Base-by-base conservation (phyloP, 1,140 invertebrate species). In the Drosophila triauraria region DNA sequence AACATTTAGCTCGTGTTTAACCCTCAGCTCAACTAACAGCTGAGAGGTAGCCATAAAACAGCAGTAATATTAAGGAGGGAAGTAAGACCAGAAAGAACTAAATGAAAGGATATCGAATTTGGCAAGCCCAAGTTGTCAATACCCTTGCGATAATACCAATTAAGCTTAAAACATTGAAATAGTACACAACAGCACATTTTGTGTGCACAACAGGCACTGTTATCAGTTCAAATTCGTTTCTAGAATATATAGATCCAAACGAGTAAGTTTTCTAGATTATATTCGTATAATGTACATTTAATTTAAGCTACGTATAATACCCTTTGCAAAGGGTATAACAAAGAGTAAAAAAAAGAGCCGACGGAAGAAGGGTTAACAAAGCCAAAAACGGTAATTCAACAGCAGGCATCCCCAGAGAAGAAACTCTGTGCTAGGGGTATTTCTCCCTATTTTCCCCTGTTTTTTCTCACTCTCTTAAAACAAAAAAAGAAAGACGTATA, bases 1-100 rank as follows among this genome's bases (percentile, higher is more conserved):
- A 78, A 75, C 68, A 83, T 87, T 87, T 78, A 82, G 84, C 82
- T 70, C 68, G 50, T 78, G 77, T 56, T 63, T 62, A 70, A 78
- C 71, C 67, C 67, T 80, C 62, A 17, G 43, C 47, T 46, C 30
- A 43, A 13, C 48, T 46, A 70, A 67, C 67, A 67, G 67, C 48
- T 67, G 50, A 60, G 50, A 46, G 42, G 44, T 47, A 70, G 23
- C 63, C 65, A 59, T 59, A 70, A 59, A 72, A 51, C 42, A 61
- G 57, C 38, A 63, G 70, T 62, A 58, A 70, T 58, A 60, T 46
- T 63, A 20, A 46, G 8, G 4, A 2, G 50, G 44, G 46, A 25
- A 56, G 65, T 53, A 35, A 13, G n/a, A 5, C 42, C 40, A 25
- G 44, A 35, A 54, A 58, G 23, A 65, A 58, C 13, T n/a, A 12